Evolutionary conservation across 2,888 invertebrate genomes (phyloP), one percentile per base, ranked within the genome.

Genomic region (Hyppa rectilinea): DNA sequence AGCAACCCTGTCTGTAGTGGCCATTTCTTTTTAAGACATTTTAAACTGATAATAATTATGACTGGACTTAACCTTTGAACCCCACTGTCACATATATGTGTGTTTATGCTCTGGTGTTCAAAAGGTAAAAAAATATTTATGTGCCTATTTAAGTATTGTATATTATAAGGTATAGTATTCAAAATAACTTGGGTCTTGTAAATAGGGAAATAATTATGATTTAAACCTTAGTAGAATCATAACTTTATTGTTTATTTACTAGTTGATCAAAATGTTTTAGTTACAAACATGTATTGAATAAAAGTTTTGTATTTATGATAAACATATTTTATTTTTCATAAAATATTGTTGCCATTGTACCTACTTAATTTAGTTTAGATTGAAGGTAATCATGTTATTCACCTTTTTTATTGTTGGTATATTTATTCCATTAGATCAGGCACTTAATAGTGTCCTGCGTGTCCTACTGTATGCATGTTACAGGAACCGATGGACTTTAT

Each of bases 281-380:
- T 29, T 62, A 10, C n/a, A 56, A 40, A 70, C 17, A 58, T 45
- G 50, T 68, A 59, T 40, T 63, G 38, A 80, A 78, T 81, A 73
- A 83, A 83, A 47, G 55, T 53, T 76, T 79, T 76, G 40, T 81
- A 72, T 49, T 17, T 73, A 81, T 34, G 36, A 17, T 56, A 34
- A 29, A 40, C 17, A 26, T 0, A 0, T 65, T 47, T 66, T 62
- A 52, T 60, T 73, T 55, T 34, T 23, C 9, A 40, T 45, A 58
- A 14, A 43, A 4, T 86, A 58, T 53, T 61, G 50, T 58, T 62
- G 34, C 23, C 58, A 9, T 47, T 23, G 14, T 26, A n/a, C n/a
- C n/a, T n/a, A n/a, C n/a, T n/a, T 62, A 3, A 20, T n/a, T 36
- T 55, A 45, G 0, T 20, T n/a, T 2, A 6, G 1, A 36, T 29